These are phyloP conservation scores for Thera obeliscata DNA, from an alignment of 2,888 invertebrate species.

Conservation along the genomic window DNA sequence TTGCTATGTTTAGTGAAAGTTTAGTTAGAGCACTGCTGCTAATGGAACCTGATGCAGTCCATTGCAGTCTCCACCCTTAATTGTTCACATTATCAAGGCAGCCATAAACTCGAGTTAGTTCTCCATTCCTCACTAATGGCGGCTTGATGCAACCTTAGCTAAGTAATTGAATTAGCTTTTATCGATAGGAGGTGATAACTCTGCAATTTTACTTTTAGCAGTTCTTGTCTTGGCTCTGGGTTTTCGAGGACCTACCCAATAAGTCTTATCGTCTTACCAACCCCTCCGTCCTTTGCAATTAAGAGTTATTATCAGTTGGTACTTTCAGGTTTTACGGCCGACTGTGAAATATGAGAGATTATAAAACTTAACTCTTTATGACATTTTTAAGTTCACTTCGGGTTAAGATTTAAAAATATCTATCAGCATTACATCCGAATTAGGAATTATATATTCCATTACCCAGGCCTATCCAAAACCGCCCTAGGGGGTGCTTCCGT, in stretches of 20 bases:
- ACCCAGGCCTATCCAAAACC: slow-evolving; percentile 45
- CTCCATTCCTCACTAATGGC: slow-evolving; percentile 38
- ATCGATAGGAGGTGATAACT: slow-evolving; percentile 46
- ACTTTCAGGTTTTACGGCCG: slow-evolving; percentile 41
- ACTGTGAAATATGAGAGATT: slow-evolving; percentile 29
- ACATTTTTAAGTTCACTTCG: background rate
- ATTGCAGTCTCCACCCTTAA: slow-evolving; percentile 48
- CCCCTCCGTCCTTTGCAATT: slow-evolving; percentile 25
- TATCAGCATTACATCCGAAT: slow-evolving; percentile 34
- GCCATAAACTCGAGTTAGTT: slow-evolving; percentile 43
- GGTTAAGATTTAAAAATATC: background rate
- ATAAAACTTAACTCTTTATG: slow-evolving; percentile 7
- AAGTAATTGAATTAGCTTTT: slow-evolving; percentile 47
- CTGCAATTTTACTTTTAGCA: slow-evolving; percentile 27
- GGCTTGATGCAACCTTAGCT: slow-evolving; percentile 30
- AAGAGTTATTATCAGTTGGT: slow-evolving; percentile 46
- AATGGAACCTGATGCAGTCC: slow-evolving; percentile 54
- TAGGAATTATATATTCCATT: slow-evolving; percentile 57
- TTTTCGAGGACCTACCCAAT: slow-evolving; percentile 18
- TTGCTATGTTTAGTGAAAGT: slow-evolving; percentile 10
- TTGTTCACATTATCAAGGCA: slow-evolving; percentile 53
- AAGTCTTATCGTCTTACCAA: slow-evolving; percentile 40
- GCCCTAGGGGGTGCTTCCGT: slow-evolving; percentile 45
- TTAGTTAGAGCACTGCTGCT: slow-evolving; percentile 18
- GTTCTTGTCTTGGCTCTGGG: slow-evolving; percentile 8